Conservation (phyloP, 2,888 invertebrate genomes). For the Ophioninae sp. region DNA sequence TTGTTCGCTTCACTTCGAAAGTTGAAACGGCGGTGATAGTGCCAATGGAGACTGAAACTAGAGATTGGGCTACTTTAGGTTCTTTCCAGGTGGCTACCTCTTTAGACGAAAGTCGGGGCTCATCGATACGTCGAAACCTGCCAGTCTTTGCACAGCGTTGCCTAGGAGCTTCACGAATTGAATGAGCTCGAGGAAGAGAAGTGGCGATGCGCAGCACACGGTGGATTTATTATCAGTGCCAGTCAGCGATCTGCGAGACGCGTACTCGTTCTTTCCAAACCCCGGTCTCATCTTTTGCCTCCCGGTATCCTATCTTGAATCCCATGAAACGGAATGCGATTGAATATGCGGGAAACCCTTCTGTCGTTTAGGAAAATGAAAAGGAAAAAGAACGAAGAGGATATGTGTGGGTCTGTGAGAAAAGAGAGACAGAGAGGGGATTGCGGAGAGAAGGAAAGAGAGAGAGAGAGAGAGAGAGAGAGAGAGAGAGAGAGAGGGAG, state of each 20-base stretch:
- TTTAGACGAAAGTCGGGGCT: neutral
- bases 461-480: neutral
- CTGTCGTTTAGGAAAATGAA: slow-evolving; percentile 54
- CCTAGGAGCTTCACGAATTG: neutral
- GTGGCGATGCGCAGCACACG: slow-evolving; percentile 39
- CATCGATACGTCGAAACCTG: slow-evolving; percentile 5
- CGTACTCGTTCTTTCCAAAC: slow-evolving; percentile 37
- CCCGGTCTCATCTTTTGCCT: slow-evolving; percentile 31
- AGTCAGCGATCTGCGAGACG: slow-evolving; percentile 56
- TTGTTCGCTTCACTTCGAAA: slow-evolving; percentile 17
- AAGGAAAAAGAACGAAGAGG: slow-evolving; percentile 3
- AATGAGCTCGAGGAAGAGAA: neutral
- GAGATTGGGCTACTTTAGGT: neutral
- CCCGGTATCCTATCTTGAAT: slow-evolving; percentile 21
- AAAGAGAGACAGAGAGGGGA: neutral
- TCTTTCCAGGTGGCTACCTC: neutral
- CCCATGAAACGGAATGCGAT: slow-evolving; percentile 50
- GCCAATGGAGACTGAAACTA: neutral
- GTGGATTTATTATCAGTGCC: slow-evolving; percentile 57
- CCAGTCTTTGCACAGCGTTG: neutral
- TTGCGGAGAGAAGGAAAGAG: too few species aligned
- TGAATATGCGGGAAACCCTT: slow-evolving; percentile 42
- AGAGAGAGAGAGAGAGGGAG: too few species aligned
- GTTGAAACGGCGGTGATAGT: neutral
- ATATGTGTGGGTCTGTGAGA: neutral